A percentile compares a stretch with the other conserved stretches of the same genome.
These are phyloP conservation scores for Homalodisca vitripennis DNA, from an alignment of 1,140 invertebrate species.

Conservation along the genomic window DNA sequence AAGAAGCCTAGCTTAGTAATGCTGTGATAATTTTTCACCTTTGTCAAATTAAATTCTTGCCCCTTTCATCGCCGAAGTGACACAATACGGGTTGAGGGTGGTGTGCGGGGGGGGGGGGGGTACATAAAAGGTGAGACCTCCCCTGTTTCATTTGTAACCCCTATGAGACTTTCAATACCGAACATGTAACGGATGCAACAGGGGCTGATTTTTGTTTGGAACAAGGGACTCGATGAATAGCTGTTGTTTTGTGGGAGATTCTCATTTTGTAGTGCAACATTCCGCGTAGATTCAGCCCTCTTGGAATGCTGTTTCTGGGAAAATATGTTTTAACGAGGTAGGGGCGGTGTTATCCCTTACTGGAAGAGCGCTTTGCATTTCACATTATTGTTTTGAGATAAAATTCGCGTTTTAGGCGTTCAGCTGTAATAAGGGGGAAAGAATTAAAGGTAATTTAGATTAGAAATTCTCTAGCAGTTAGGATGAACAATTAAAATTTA, in stretches of 20 bases:
- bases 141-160: conserved; percentile 5
- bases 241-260: neutral
- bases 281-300: neutral
- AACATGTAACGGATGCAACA: neutral
- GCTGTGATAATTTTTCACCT: conserved; percentile 13
- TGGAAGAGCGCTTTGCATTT: no score
- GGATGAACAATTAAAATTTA: no score
- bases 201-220: neutral
- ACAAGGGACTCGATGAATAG: neutral
- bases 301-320: neutral
- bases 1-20: neutral
- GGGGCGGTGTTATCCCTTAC: no score
- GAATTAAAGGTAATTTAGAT: no score
- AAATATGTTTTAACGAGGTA: neutral
- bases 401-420: no score
- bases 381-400: no score
- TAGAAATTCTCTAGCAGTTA: no score
- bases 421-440: no score
- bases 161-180: neutral
- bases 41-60: conserved; percentile 24
- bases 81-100: neutral
- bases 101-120: no score
- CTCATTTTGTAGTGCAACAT: neutral
- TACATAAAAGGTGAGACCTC: neutral
- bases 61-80: neutral